phyloP scores from a whole-genome alignment of 2,113 vertebrate species.

The Panurus biarmicus region DNA sequence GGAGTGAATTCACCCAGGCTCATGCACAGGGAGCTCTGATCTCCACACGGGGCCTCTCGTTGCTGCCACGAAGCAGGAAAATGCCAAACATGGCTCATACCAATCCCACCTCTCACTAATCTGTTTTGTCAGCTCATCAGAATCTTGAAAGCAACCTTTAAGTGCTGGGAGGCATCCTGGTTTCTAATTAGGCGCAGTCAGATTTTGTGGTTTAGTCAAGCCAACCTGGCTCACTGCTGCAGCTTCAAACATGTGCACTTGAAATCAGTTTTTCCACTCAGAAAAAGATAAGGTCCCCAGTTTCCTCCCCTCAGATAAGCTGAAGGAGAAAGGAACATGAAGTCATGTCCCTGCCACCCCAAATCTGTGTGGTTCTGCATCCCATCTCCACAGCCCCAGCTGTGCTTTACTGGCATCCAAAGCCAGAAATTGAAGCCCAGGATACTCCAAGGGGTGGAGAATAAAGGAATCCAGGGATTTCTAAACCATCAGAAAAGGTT shows the following conservation, averaged over 20 bases:
- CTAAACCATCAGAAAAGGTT: not conserved
- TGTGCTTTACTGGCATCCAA: not conserved
- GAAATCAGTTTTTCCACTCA: constrained; percentile 19
- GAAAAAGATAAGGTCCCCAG: not conserved
- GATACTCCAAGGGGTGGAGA: not conserved
- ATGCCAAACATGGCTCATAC: not conserved
- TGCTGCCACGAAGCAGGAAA: not conserved
- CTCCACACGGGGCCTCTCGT: not conserved
- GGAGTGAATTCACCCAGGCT: not conserved
- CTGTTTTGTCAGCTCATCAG: constrained; percentile 30
- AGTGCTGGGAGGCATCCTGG: constrained; percentile 2
- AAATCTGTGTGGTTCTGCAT: not conserved
- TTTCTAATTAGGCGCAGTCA: constrained; percentile 1
- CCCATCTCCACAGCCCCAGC: not conserved
- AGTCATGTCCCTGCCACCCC: not conserved
- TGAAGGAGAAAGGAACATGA: not conserved
- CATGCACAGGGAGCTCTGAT: not conserved
- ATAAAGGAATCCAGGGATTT: not conserved
- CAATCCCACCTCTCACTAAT: not conserved
- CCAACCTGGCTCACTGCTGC: not conserved
- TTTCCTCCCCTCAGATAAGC: constrained; percentile 19
- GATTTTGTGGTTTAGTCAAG: not conserved
- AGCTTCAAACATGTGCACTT: not conserved
- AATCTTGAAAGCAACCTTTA: constrained; percentile 16
- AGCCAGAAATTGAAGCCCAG: not conserved